These are phyloP conservation scores for Bibio marci DNA, from an alignment of 2,888 invertebrate species.

Conservation along the genomic window DNA sequence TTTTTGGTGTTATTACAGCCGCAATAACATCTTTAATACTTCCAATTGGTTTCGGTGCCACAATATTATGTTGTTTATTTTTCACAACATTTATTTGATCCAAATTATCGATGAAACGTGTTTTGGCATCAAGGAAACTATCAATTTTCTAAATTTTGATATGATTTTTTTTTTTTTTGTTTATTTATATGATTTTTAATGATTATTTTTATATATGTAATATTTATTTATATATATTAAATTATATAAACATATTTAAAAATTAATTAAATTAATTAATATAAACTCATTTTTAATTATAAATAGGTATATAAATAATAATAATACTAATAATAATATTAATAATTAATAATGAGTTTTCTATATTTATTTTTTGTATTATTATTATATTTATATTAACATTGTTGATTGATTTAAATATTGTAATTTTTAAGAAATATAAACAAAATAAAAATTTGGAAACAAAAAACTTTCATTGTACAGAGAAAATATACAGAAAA, in stretches of 20 bases:
- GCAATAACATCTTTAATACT: constrained; percentile 46
- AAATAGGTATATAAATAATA: no score
- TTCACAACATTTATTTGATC: constrained; percentile 58
- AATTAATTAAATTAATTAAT: no score
- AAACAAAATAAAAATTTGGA: no score
- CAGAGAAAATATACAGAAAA: no score
- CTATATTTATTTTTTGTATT: no score
- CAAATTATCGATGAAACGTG: constrained; percentile 46
- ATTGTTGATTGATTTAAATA: no score
- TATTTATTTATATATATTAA: background rate
- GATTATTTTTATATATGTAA: background rate
- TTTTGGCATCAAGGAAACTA: constrained; percentile 64
- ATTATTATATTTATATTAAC: no score
- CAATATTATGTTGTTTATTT: constrained; percentile 58
- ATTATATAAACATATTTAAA: background rate
- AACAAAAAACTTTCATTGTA: no score
- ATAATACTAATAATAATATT: no score
- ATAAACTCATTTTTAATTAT: no score
- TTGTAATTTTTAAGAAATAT: no score
- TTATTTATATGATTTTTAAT: background rate
- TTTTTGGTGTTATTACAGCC: constrained; percentile 51
- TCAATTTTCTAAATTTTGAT: constrained; percentile 54
- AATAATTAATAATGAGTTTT: no score
- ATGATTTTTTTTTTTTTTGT: background rate
- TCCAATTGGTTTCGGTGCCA: constrained; percentile 42